These are phyloP conservation scores for Pelagia noctiluca DNA, from an alignment of 30 jellyfish, hydroid and myxozoan species.

Conservation along the genomic window DNA sequence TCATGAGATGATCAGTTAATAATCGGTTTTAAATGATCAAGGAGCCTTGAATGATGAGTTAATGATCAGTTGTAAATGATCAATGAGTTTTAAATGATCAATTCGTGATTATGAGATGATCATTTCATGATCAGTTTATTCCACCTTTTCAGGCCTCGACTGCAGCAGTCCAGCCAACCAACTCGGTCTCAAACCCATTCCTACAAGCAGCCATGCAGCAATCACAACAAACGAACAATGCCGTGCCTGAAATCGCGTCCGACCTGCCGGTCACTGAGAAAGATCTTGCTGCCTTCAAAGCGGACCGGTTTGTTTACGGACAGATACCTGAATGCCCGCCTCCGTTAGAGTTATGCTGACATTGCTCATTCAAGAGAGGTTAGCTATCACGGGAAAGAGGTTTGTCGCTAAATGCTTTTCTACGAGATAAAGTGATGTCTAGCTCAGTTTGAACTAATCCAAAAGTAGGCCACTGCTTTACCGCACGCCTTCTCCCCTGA, in stretches of 20 bases:
- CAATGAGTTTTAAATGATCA: no score
- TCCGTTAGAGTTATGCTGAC: slow-evolving; percentile 63
- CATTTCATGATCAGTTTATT: neutral
- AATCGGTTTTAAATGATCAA: no score
- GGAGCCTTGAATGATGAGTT: neutral
- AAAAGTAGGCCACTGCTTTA: neutral
- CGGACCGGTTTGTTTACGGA: slow-evolving; percentile 63
- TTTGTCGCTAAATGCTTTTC: neutral
- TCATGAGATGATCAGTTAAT: neutral
- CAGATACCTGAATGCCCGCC: slow-evolving; percentile 81
- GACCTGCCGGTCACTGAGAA: slow-evolving; percentile 42
- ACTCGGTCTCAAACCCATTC: slow-evolving; percentile 28
- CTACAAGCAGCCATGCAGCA: slow-evolving; percentile 50
- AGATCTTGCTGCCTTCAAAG: slow-evolving; percentile 63
- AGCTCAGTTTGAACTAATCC: no score
- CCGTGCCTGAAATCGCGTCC: slow-evolving; percentile 47
- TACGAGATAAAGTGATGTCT: neutral
- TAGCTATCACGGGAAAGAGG: neutral
- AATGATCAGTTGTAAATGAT: neutral
- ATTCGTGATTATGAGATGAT: no score
- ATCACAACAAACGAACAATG: slow-evolving; percentile 18
- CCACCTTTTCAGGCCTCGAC: slow-evolving; percentile 1
- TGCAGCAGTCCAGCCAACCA: slow-evolving; percentile 14
- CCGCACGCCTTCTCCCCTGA: neutral
- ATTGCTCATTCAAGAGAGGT: neutral